These are phyloP conservation scores for Meles meles DNA, from an alignment of 2,113 vertebrate species.

Conservation along the genomic window DNA sequence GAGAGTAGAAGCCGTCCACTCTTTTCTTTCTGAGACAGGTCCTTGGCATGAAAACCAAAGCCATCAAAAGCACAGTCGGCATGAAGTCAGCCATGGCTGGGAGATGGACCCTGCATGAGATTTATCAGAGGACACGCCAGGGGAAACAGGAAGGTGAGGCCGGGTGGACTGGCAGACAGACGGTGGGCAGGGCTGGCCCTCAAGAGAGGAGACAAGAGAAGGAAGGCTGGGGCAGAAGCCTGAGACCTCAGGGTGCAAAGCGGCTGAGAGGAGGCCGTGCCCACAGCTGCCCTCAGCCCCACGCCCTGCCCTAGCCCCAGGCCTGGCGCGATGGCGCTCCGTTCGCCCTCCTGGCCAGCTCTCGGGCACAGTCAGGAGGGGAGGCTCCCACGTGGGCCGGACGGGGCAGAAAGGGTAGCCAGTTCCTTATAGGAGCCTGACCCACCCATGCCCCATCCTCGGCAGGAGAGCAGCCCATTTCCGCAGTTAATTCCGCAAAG, in stretches of 20 bases:
- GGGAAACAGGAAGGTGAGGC: not conserved
- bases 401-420: no score
- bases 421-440: accelerated
- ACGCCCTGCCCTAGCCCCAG: not conserved
- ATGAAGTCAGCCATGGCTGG: not conserved
- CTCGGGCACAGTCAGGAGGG: not conserved
- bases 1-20: accelerated
- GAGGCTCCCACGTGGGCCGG: not conserved
- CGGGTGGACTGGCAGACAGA: not conserved
- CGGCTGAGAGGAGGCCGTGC: no score
- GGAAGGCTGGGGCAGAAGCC: no score
- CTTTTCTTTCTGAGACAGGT: accelerated
- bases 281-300: not conserved
- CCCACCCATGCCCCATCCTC: accelerated
- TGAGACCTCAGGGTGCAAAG: not conserved
- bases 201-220: accelerated
- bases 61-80: accelerated
- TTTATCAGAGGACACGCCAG: not conserved
- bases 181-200: not conserved
- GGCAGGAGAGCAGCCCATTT: accelerated
- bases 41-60: accelerated
- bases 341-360: no score
- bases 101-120: not conserved
- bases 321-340: accelerated
- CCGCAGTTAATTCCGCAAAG: accelerated